Base-by-base conservation (phyloP, 2,797 vertebrate genomes). In the Garrulus glandarius region DNA sequence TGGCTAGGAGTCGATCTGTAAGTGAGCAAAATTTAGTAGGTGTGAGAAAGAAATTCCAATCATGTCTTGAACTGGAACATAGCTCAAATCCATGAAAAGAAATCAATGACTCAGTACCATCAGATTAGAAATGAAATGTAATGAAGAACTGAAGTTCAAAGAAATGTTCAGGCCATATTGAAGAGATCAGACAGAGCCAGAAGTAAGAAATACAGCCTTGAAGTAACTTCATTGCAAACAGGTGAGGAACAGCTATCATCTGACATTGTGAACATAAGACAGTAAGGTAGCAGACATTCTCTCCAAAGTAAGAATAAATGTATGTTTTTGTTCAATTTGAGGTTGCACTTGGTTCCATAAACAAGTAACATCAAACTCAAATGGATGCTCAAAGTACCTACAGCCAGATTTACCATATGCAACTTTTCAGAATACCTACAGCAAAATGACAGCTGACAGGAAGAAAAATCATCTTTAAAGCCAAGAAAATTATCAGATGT, bases 31-130 rank as follows among this genome's bases (percentile, higher is more conserved):
- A 90, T 90, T 97, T 90, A 94, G 63, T 80, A 85, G 72, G 89
- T 95, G 93, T 79, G 52, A 95, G 81, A 80, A 94, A 92, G 46
- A 36, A 92, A 95, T 92, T 94, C 56, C 64, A 61, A 16, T 88
- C 34, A 32, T 60, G 18, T 91, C 52, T 94, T 92, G 52, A 89
- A 75, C 59, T 77, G 60, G 53, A 86, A 84, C 34, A 22, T 13
- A 59, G 69, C 77, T 87, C 84, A 87, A 92, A 93, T 82, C 77
- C 63, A 74, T 92, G 70, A 92, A 90, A 95, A 92, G 55, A 63
- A 81, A 92, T 79, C 95, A 74, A 9, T 80, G 86, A 87, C 29
- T 79, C 74, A 19, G 67, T 93, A 59, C 19, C 27, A 84, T 82
- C 63, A 91, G 20, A n/a, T 71, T 74, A 82, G 74, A 92, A 92